Base-by-base conservation (phyloP, 1,140 invertebrate genomes). In the Xylocopa sonorina region DNA sequence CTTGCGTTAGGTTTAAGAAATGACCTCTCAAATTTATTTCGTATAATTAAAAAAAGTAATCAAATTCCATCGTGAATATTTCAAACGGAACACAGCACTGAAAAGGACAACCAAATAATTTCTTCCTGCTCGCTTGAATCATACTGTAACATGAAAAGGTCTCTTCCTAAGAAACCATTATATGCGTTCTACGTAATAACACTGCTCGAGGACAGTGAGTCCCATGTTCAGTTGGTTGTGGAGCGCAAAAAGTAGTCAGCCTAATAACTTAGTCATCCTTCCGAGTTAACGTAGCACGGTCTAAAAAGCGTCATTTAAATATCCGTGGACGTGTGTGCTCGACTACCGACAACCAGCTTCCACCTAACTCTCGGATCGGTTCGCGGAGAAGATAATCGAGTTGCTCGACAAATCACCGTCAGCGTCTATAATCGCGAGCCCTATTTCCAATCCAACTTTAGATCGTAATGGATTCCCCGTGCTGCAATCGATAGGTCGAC, bases 191-290 rank as follows among this genome's bases (percentile, higher is more conserved):
- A 29, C 24, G 21, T 48, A 32, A 38, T 24, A 7, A 48, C 10
- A 7, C 16, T n/a, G 27, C 2, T 2, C 9, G 29, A 57, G 38
- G 46, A 60, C 66, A 43, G 55, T 2, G 55, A 60, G 32, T 74
- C 3, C 27, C 18, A 29, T 16, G 55, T 71, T 71, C 14, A 29
- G n/a, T 29, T 60, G 7, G 34, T 77, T 77, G 12, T 32, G 5
- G 16, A 1, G 51, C n/a, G n/a, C 5, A 71, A 78, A 77, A 57
- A 78, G 24, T 41, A 60, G 43, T 68, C 21, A 41, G 14, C 12
- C 12, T 69, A 77, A 78, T 51, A 60, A 62, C 43, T 71, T 71
- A 78, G 66, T 78, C 75, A 78, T 78, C 55, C 18, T 60, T 62
- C 12, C 55, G 43, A 46, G 32, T 50, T 51, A 41, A n/a, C 43